Evolutionary conservation across 2,888 invertebrate genomes (phyloP).

Genomic region (Eupithecia subfuscata): DNA sequence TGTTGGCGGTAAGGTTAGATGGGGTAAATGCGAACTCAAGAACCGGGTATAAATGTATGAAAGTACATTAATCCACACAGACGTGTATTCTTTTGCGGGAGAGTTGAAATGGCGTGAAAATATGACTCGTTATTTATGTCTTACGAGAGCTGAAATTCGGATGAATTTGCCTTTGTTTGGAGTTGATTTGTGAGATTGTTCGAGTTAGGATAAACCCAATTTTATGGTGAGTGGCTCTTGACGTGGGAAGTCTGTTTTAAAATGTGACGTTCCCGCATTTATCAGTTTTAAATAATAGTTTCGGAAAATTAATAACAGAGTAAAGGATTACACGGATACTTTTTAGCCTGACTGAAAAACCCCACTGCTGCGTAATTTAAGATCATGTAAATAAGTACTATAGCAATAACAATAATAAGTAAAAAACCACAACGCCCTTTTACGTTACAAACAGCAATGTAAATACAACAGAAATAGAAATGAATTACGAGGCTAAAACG

Average conservation of each 20-base stretch:
- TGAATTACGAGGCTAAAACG: conserved; percentile 64
- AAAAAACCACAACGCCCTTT: not conserved
- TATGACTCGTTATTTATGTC: conserved; percentile 81
- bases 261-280: not conserved
- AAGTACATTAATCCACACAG: conserved; percentile 82
- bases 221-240: not conserved
- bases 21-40: conserved; percentile 57
- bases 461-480: conserved; percentile 51
- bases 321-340: not conserved
- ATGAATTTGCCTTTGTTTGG: conserved; percentile 43
- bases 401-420: not conserved
- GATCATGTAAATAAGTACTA: not conserved
- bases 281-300: not conserved
- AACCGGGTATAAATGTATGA: conserved; percentile 78
- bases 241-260: not conserved
- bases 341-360: not conserved
- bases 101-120: conserved; percentile 83
- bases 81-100: conserved; percentile 79
- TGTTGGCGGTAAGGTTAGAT: conserved; percentile 48
- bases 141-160: conserved; percentile 65
- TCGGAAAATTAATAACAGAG: not conserved
- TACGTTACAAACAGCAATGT: conserved; percentile 20
- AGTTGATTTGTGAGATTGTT: conserved; percentile 36
- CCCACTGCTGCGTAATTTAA: not conserved
- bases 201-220: conserved; percentile 9